These are phyloP conservation scores for Hippoglossus stenolepis DNA, from an alignment of 2,113 vertebrate species.

Conservation along the genomic window DNA sequence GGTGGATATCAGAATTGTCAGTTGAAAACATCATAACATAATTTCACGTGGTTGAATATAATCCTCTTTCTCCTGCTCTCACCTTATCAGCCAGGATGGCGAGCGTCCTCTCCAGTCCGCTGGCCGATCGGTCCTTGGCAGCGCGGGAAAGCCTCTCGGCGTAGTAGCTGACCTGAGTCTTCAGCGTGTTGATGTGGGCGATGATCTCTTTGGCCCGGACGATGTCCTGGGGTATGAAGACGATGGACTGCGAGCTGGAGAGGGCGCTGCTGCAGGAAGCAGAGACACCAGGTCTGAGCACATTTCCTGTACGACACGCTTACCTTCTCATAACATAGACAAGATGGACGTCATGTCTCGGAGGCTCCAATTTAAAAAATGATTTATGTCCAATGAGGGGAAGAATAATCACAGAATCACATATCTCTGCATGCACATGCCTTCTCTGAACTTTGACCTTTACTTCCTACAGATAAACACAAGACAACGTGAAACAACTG, in stretches of 20 bases:
- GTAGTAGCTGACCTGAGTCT: slow-evolving; percentile 99
- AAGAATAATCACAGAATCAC: not conserved
- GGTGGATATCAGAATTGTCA: too few relatives aligned
- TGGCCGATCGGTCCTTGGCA: slow-evolving; percentile 94
- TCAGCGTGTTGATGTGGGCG: slow-evolving; percentile 96
- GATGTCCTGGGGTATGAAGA: slow-evolving; percentile 95
- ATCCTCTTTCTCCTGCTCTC: not conserved
- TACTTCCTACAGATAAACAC: slow-evolving; percentile 12
- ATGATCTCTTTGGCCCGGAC: slow-evolving; percentile 97
- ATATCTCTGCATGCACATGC: slow-evolving; percentile 66
- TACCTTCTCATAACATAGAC: not conserved
- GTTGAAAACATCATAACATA: too few relatives aligned
- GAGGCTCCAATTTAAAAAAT: too few relatives aligned
- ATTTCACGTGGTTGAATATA: too few relatives aligned
- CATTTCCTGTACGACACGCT: not conserved
- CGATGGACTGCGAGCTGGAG: slow-evolving; percentile 92
- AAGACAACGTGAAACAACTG: slow-evolving; percentile 10
- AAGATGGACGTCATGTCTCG: not conserved
- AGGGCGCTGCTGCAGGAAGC: slow-evolving; percentile 82
- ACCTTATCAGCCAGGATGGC: slow-evolving; percentile 94
- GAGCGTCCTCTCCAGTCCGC: slow-evolving; percentile 94
- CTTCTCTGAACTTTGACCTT: slow-evolving; percentile 7
- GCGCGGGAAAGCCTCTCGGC: slow-evolving; percentile 94
- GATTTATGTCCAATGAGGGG: not conserved
- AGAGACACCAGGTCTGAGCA: not conserved